Evolutionary conservation across 2,888 invertebrate species (phyloP).

Genomic region (Eubasilissa splendida): DNA sequence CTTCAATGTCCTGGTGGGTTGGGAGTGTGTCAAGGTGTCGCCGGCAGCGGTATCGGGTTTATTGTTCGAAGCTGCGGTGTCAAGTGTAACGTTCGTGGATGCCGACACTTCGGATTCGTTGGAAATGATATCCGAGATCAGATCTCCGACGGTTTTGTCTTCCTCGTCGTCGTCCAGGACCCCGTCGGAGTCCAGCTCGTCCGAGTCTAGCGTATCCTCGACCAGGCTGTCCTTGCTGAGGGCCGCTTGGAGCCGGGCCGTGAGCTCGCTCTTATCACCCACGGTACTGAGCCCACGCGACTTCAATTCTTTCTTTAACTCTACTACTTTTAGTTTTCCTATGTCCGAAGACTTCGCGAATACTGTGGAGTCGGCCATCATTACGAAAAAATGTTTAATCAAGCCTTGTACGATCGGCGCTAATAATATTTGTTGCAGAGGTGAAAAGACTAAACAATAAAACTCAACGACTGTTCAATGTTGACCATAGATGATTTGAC

Average conservation of each 20-base stretch:
- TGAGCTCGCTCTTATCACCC: constrained; percentile 88
- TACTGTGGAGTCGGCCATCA: constrained; percentile 54
- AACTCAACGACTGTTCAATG: too few species aligned
- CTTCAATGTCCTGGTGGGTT: constrained; percentile 58
- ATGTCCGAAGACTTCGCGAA: constrained; percentile 51
- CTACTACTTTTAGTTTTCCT: constrained; percentile 79
- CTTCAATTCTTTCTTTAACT: constrained; percentile 87
- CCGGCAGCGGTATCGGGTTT: constrained; percentile 50
- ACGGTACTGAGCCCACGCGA: constrained; percentile 80
- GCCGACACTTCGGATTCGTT: constrained; percentile 67
- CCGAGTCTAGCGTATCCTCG: constrained; percentile 68
- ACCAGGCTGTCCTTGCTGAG: constrained; percentile 60
- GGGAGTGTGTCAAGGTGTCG: constrained; percentile 43
- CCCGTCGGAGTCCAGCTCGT: constrained; percentile 72
- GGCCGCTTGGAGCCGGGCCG: constrained; percentile 80
- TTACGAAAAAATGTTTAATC: background rate
- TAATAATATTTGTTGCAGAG: too few species aligned
- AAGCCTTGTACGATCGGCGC: too few species aligned
- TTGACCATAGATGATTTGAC: too few species aligned
- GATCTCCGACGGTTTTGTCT: constrained; percentile 65
- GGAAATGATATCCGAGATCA: constrained; percentile 65
- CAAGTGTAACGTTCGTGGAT: constrained; percentile 1
- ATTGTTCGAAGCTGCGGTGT: background rate
- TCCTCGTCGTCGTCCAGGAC: constrained; percentile 73
- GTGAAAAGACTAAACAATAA: too few species aligned